Percentiles rank a stretch among this genome's conserved stretches.
These are phyloP conservation scores for Stenopsyche tienmushanensis DNA, from an alignment of 1,140 invertebrate species.

Conservation along the genomic window DNA sequence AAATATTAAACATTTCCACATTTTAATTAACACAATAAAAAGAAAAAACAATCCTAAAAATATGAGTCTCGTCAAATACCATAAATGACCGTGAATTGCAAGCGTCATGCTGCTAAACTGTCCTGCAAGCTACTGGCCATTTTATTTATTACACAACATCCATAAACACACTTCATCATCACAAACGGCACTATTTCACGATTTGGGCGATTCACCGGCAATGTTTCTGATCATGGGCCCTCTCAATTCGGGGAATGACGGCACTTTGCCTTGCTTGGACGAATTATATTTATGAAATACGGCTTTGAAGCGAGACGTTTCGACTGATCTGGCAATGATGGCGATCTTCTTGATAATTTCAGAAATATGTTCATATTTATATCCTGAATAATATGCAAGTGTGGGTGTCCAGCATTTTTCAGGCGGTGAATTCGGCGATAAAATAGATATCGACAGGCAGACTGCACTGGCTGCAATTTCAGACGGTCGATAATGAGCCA, in stretches of 20 bases:
- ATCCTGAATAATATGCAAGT: constrained; percentile 63
- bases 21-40: background rate
- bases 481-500: constrained; percentile 81
- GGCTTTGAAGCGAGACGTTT: constrained; percentile 61
- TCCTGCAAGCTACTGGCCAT: too few relatives aligned
- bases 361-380: constrained; percentile 57
- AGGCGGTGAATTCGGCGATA: constrained; percentile 49
- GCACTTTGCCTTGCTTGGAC: constrained; percentile 61
- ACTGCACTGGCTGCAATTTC: constrained; percentile 59
- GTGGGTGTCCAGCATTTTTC: constrained; percentile 63
- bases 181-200: constrained; percentile 3
- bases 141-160: too few relatives aligned
- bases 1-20: too few relatives aligned
- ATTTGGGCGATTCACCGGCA: background rate
- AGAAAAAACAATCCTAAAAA: background rate
- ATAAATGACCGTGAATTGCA: too few relatives aligned
- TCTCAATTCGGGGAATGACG: constrained; percentile 59
- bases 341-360: constrained; percentile 63
- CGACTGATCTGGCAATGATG: constrained; percentile 57
- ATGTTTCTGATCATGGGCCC: constrained; percentile 31
- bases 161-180: too few relatives aligned
- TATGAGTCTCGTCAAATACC: constrained; percentile 14
- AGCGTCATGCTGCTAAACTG: too few relatives aligned
- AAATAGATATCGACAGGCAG: constrained; percentile 56
- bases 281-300: constrained; percentile 64